Percentiles rank a stretch among this genome's conserved stretches.
Evolutionary conservation across 2,113 vertebrate species (phyloP).

Genomic region (Thymallus thymallus): DNA sequence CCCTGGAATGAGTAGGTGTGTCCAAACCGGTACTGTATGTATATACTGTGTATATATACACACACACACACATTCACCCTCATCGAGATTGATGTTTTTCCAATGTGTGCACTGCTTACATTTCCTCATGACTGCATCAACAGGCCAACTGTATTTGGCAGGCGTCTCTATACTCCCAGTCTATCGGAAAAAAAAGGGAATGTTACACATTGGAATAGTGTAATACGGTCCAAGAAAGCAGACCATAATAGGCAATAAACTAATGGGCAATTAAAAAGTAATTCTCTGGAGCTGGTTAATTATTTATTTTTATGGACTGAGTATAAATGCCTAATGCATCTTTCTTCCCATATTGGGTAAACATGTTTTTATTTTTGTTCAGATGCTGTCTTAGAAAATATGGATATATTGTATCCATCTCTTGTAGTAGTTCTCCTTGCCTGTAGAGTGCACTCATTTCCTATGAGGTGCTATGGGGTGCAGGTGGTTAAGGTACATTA

Average conservation of each 20-base stretch:
- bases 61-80: neutral
- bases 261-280: neutral
- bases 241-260: neutral
- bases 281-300: neutral
- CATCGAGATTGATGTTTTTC: slow-evolving; percentile 13
- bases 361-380: neutral
- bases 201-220: neutral
- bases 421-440: neutral
- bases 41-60: too few species aligned
- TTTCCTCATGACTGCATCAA: slow-evolving; percentile 3
- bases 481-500: too few species aligned
- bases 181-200: slow-evolving; percentile 13
- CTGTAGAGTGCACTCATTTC: neutral
- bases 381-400: neutral
- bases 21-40: too few species aligned
- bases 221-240: neutral
- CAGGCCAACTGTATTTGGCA: slow-evolving; percentile 14
- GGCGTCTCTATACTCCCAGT: neutral
- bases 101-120: slow-evolving; percentile 21
- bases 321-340: neutral
- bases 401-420: too few species aligned
- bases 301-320: neutral
- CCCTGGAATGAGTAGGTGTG: too few species aligned
- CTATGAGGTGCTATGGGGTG: neutral
- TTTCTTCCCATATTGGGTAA: slow-evolving; percentile 2